Evolutionary conservation across 2,113 vertebrate species (phyloP).

Genomic region (Salvelinus alpinus): DNA sequence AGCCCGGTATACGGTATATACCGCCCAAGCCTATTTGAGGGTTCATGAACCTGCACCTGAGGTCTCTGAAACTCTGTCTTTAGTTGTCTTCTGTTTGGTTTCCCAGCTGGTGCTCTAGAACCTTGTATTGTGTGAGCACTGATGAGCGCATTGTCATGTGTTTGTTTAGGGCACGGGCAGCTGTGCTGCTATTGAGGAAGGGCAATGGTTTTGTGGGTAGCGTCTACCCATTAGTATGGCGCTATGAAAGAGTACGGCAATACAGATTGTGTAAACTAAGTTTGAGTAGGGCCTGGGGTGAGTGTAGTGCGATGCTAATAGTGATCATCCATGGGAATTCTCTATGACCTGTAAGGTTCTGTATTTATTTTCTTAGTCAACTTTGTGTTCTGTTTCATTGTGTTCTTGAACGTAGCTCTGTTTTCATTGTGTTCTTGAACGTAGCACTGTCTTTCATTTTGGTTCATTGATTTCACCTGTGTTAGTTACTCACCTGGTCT

Average conservation of each 20-base stretch:
- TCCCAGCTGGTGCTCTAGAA: neutral
- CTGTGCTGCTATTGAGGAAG: neutral
- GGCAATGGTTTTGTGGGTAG: neutral
- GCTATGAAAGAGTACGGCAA: neutral
- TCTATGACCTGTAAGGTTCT: neutral
- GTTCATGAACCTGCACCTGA: neutral
- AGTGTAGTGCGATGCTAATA: neutral
- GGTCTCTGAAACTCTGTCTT: neutral
- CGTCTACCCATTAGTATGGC: neutral
- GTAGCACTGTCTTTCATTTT: too few species aligned
- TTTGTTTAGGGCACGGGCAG: conserved; percentile 8
- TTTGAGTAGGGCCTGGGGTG: neutral
- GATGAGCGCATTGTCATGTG: neutral
- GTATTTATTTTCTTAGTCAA: too few species aligned
- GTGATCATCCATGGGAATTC: neutral
- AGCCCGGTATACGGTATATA: too few species aligned
- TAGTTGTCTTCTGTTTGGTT: neutral
- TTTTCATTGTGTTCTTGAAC: too few species aligned
- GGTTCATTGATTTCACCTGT: too few species aligned
- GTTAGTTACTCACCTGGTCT: too few species aligned
- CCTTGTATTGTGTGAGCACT: conserved; percentile 3
- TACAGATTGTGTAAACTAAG: neutral
- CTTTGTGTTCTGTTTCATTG: too few species aligned
- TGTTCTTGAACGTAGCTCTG: too few species aligned
- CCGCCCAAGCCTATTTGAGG: neutral